phyloP scores from a whole-genome alignment of 2,113 vertebrate genomes.

The Pao palembangensis region DNA sequence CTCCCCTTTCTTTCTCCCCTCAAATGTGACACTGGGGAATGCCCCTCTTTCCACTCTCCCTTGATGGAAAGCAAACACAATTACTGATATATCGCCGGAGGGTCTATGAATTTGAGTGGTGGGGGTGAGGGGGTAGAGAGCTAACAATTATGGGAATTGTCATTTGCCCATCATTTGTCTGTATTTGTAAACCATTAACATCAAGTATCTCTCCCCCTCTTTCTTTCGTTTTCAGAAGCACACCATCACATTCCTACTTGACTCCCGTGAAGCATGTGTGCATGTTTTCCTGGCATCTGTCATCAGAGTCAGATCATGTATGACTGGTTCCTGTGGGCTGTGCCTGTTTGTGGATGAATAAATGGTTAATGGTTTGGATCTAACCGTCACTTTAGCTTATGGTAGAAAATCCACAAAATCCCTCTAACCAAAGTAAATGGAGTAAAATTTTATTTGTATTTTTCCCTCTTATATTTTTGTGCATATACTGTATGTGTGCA shows the following conservation, averaged over 20 bases:
- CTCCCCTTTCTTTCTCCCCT: constrained; percentile 5
- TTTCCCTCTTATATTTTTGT: too few relatives aligned
- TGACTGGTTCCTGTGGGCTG: constrained; percentile 13
- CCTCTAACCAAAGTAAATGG: too few relatives aligned
- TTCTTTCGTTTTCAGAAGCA: constrained; percentile 5
- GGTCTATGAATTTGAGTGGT: constrained; percentile 7
- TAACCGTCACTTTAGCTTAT: too few relatives aligned
- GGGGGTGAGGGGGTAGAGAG: constrained; percentile 32
- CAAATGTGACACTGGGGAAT: constrained; percentile 66
- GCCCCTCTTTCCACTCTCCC: constrained; percentile 55
- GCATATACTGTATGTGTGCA: too few relatives aligned
- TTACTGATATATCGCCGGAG: constrained; percentile 50
- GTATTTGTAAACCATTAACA: constrained; percentile 72
- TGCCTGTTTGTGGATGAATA: background rate
- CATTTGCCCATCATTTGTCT: constrained; percentile 67
- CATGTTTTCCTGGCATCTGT: constrained; percentile 41
- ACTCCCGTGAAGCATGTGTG: constrained; percentile 4
- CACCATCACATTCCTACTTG: constrained; percentile 9
- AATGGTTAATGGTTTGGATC: too few relatives aligned
- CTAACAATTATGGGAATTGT: constrained; percentile 70
- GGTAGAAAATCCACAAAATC: too few relatives aligned
- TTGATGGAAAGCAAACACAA: constrained; percentile 56
- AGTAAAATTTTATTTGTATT: too few relatives aligned
- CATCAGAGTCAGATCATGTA: constrained; percentile 54
- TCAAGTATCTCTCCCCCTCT: constrained; percentile 39